Base-by-base conservation (phyloP, 2,113 vertebrate genomes). In the Burhinus bistriatus region DNA sequence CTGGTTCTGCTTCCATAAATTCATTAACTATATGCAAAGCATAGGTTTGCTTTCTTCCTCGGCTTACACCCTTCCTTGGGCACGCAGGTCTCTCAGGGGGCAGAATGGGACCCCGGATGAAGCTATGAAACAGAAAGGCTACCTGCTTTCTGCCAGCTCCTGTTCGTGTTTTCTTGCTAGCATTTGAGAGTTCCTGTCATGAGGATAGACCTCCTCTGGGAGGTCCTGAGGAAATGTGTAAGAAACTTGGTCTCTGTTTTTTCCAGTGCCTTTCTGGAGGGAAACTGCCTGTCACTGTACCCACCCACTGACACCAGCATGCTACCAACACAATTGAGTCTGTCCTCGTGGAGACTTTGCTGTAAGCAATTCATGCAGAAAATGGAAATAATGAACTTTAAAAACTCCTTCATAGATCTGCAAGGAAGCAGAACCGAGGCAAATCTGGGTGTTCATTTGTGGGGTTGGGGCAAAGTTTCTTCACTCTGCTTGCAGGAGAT, bases 51-150 rank as follows among this genome's bases (percentile, higher is more conserved):
- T 34, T 78, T 87, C 55, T 59, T 65, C 54, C 42, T 38, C 5
- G 2, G 12, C 22, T 89, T 82, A 15, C 17, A 36, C 25, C 19
- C 17, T 78, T 89, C 71, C 30, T 72, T 57, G 52, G 5, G n/a
- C 47, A n/a, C 23, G 0, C 1, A 1, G 30, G 3, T 59, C 18
- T 72, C 52, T 27, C 5, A 2, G 32, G 27, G n/a, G 15, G 20
- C 26, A 64, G 26, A 73, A 42, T 16, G 15, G 18, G 17, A 44
- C 29, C 42, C 47, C 26, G 40, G 32, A 32, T 85, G 45, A 76
- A 66, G 14, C 62, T 80, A 8, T 7, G 15, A 72, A 73, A 45
- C 27, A 77, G 71, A 68, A 85, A 54, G 49, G 7, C 58, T 62
- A 3, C 13, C 51, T 76, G 13, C 45, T 88, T 93, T 69, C 78